Conservation (phyloP, 2,797 vertebrate species). For the Crenuchus spilurus region DNA sequence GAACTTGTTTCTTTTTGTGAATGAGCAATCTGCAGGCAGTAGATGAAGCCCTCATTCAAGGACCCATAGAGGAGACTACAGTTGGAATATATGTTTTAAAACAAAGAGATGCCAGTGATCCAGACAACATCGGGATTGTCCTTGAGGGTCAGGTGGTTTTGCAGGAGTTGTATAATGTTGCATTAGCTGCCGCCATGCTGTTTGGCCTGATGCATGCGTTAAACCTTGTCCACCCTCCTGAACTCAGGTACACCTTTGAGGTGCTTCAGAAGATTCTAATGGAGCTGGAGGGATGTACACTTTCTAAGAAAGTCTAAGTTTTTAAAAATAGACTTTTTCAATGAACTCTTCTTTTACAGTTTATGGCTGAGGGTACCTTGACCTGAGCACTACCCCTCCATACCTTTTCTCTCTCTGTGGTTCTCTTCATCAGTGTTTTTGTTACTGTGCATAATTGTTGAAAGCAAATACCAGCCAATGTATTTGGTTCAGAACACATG, state of each 20-base stretch:
- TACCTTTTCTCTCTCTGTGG: not conserved
- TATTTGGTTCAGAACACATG: too few relatives aligned
- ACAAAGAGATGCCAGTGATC: too few relatives aligned
- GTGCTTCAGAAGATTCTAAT: constrained; percentile 2
- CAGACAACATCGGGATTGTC: too few relatives aligned
- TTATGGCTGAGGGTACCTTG: not conserved
- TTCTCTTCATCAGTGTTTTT: too few relatives aligned
- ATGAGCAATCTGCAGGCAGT: not conserved
- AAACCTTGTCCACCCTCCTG: constrained; percentile 24
- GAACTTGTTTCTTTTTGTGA: constrained; percentile 31
- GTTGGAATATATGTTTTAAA: too few relatives aligned
- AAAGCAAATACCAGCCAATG: too few relatives aligned
- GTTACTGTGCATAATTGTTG: too few relatives aligned
- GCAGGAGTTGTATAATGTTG: not conserved
- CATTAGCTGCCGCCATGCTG: constrained; percentile 13
- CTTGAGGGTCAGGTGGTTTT: too few relatives aligned
- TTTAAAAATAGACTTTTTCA: constrained; percentile 18
- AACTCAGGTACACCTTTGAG: constrained; percentile 13
- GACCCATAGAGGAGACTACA: not conserved
- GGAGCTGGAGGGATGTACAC: not conserved
- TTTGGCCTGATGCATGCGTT: constrained; percentile 32
- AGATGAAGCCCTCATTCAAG: not conserved
- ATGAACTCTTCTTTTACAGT: not conserved
- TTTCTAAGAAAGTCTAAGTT: constrained; percentile 14
- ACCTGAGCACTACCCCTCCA: not conserved